Evolutionary conservation across 2,797 vertebrate genomes (phyloP).

Genomic region (Chelidonichthys spinosus): DNA sequence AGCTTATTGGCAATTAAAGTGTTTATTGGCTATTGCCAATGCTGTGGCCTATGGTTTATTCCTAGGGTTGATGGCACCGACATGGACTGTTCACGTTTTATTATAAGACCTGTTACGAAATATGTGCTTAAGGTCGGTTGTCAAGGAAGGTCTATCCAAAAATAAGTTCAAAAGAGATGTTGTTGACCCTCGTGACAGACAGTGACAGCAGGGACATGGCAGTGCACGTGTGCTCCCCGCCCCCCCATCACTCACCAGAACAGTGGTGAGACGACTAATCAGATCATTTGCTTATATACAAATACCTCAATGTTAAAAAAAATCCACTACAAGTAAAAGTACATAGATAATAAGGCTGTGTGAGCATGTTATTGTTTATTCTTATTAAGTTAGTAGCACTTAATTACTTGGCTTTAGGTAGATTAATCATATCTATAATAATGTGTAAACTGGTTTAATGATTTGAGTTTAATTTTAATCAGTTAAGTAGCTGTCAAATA

Average conservation of each 20-base stretch:
- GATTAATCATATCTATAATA: too few species aligned
- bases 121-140: slow-evolving; percentile 36
- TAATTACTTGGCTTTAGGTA: too few species aligned
- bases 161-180: slow-evolving; percentile 76
- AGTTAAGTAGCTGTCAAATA: too few species aligned
- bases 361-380: neutral
- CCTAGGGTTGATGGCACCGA: slow-evolving; percentile 8
- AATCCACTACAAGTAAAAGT: neutral
- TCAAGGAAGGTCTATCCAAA: slow-evolving; percentile 71
- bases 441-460: too few species aligned
- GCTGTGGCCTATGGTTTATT: slow-evolving; percentile 25
- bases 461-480: too few species aligned
- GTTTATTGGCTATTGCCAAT: slow-evolving; percentile 43
- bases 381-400: neutral
- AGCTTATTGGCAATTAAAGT: slow-evolving; percentile 58
- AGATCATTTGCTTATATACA: neutral
- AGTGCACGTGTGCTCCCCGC: slow-evolving; percentile 54
- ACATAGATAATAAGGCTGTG: neutral
- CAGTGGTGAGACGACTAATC: neutral
- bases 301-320: neutral
- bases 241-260: slow-evolving; percentile 20
- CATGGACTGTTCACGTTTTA: neutral
- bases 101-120: slow-evolving; percentile 25
- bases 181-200: slow-evolving; percentile 63
- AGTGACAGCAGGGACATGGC: slow-evolving; percentile 72